phyloP scores from a whole-genome alignment of 2,888 invertebrate genomes.

The Drosophila dives region DNA sequence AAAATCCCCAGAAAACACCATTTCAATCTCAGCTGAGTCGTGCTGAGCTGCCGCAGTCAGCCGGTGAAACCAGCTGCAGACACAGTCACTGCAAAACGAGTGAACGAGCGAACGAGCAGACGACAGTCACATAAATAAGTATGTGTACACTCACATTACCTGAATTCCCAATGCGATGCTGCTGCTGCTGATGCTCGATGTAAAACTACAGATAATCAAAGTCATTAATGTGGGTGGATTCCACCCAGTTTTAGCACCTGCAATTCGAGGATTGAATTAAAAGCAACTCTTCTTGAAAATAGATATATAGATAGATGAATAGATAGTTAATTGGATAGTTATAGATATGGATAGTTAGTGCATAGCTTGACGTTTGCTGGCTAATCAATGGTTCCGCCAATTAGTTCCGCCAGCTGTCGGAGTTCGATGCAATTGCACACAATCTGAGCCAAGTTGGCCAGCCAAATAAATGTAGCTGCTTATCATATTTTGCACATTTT shows the following conservation, averaged over 20 bases:
- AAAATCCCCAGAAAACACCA: slow-evolving; percentile 65
- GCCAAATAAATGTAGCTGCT: slow-evolving; percentile 44
- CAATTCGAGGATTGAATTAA: slow-evolving; percentile 24
- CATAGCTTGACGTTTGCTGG: background rate
- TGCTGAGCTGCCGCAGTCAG: slow-evolving; percentile 59
- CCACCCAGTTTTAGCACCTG: slow-evolving; percentile 13
- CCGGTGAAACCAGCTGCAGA: slow-evolving; percentile 37
- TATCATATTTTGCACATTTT: slow-evolving; percentile 66
- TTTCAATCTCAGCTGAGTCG: slow-evolving; percentile 73
- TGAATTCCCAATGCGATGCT: slow-evolving; percentile 19
- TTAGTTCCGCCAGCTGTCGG: slow-evolving; percentile 32
- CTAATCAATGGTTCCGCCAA: slow-evolving; percentile 40
- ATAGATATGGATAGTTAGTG: background rate
- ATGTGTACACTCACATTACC: slow-evolving; percentile 23
- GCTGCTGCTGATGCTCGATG: slow-evolving; percentile 19
- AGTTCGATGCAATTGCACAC: slow-evolving; percentile 3
- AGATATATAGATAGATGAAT: background rate
- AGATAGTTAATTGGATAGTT: no score
- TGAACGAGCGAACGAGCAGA: slow-evolving; percentile 22
- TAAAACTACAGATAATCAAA: slow-evolving; percentile 56
- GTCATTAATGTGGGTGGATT: slow-evolving; percentile 43
- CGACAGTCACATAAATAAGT: slow-evolving; percentile 19
- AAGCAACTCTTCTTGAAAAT: slow-evolving; percentile 13
- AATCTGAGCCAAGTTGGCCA: slow-evolving; percentile 40
- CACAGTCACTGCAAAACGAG: slow-evolving; percentile 2